A percentile compares a stretch with the other conserved stretches of the same genome.
These are phyloP conservation scores for Muscidifurax raptorellus DNA, from an alignment of 1,140 invertebrate genomes.

Conservation along the genomic window DNA sequence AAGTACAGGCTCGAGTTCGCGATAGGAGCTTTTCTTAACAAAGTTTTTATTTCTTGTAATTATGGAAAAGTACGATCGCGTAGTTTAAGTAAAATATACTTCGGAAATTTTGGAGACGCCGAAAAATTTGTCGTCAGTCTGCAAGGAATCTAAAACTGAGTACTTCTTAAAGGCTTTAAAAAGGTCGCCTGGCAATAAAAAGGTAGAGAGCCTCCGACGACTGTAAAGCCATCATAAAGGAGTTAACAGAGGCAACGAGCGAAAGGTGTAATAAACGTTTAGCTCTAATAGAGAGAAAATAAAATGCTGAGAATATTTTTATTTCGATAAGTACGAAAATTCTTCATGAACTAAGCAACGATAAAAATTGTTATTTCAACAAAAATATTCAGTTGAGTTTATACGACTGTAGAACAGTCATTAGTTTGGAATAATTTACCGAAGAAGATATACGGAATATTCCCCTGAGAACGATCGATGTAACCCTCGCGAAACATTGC, in stretches of 20 bases:
- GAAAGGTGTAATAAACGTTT: constrained; percentile 9
- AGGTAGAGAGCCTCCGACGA: not conserved
- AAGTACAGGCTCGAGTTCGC: not conserved
- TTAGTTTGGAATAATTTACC: not conserved
- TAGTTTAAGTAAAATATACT: not conserved
- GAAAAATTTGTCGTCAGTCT: constrained; percentile 2
- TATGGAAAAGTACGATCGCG: not conserved
- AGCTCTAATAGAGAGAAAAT: constrained; percentile 5
- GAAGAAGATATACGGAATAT: not conserved
- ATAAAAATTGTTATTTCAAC: too few relatives aligned
- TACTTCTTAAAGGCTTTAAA: not conserved
- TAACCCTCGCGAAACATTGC: not conserved
- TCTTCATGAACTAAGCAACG: too few relatives aligned
- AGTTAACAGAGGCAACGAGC: constrained; percentile 37
- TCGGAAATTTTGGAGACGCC: not conserved
- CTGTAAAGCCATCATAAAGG: constrained; percentile 31
- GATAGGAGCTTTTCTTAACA: not conserved
- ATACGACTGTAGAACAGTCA: not conserved
- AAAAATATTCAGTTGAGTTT: too few relatives aligned
- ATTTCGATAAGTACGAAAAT: too few relatives aligned
- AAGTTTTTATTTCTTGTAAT: constrained; percentile 41
- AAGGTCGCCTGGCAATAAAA: constrained; percentile 32
- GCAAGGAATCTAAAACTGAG: not conserved
- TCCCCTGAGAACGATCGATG: not conserved
- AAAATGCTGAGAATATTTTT: not conserved